These are phyloP conservation scores for Chelon auratus DNA, from an alignment of 2,797 vertebrate species.

Conservation along the genomic window DNA sequence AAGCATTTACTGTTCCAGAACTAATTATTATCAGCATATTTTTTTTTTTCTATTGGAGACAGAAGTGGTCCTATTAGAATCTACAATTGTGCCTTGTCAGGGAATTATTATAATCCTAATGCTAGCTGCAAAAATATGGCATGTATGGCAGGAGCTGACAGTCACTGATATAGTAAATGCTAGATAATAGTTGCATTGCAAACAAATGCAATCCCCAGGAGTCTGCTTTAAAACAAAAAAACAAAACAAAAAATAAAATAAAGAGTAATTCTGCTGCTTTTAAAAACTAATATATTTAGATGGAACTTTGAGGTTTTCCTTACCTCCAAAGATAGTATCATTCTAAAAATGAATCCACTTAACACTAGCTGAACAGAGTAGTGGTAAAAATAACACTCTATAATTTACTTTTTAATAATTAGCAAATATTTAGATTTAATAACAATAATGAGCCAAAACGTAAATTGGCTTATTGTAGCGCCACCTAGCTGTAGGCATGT, in stretches of 20 bases:
- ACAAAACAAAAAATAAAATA: neutral
- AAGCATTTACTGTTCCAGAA: slow-evolving; percentile 93
- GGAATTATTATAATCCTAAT: slow-evolving; percentile 83
- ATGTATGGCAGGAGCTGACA: slow-evolving; percentile 70
- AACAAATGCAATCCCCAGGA: slow-evolving; percentile 63
- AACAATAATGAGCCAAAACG: no score
- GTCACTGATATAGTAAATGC: slow-evolving; percentile 57
- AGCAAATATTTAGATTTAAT: no score
- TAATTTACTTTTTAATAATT: no score
- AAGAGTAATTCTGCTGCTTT: no score
- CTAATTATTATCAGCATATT: slow-evolving; percentile 95
- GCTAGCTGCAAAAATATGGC: slow-evolving; percentile 70
- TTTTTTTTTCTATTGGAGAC: slow-evolving; percentile 90
- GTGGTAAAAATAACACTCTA: no score
- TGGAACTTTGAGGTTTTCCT: no score
- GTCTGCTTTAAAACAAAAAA: neutral
- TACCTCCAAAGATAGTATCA: no score
- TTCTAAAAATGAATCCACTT: no score
- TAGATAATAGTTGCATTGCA: slow-evolving; percentile 76
- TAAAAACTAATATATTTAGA: no score
- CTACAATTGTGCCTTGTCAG: slow-evolving; percentile 92
- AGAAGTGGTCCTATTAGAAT: slow-evolving; percentile 89
- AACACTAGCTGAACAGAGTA: no score
- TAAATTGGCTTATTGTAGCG: no score
- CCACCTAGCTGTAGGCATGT: no score